Conservation (phyloP, 2,888 invertebrate species). For the Stenolophus ochropezus region DNA sequence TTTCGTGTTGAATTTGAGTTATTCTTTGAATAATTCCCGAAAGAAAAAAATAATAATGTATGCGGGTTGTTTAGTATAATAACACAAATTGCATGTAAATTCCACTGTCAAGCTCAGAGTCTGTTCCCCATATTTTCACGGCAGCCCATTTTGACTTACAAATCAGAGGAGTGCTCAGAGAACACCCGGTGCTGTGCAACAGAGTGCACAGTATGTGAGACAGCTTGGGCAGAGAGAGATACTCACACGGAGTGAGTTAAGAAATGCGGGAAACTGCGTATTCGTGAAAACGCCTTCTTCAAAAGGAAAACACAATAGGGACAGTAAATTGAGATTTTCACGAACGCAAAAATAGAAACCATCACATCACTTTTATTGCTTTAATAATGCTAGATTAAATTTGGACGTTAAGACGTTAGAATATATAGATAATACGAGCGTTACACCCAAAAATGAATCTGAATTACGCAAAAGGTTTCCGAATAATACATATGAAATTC, state of each 20-base stretch:
- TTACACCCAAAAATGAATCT: too few relatives aligned
- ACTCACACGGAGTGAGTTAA: background rate
- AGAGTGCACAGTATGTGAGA: background rate
- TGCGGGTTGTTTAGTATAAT: conserved; percentile 36
- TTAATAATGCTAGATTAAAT: too few relatives aligned
- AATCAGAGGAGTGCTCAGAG: conserved; percentile 41
- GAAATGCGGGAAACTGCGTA: conserved; percentile 21
- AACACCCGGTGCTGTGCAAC: background rate
- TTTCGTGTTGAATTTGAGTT: background rate
- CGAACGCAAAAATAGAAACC: too few relatives aligned
- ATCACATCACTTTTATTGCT: too few relatives aligned
- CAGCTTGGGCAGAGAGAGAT: background rate
- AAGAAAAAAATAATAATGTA: conserved; percentile 39
- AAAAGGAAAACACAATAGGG: conserved; percentile 17
- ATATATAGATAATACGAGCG: too few relatives aligned
- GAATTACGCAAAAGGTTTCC: too few relatives aligned
- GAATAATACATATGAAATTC: too few relatives aligned
- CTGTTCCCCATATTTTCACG: conserved; percentile 35
- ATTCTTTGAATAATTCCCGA: background rate
- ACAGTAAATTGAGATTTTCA: too few relatives aligned
- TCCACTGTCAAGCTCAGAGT: conserved; percentile 21
- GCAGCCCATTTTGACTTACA: conserved; percentile 57
- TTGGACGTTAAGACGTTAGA: too few relatives aligned
- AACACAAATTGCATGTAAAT: conserved; percentile 51
- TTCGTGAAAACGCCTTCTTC: conserved; percentile 1